These are phyloP conservation scores for Aix galericulata DNA, from an alignment of 2,113 vertebrate genomes.

Conservation along the genomic window DNA sequence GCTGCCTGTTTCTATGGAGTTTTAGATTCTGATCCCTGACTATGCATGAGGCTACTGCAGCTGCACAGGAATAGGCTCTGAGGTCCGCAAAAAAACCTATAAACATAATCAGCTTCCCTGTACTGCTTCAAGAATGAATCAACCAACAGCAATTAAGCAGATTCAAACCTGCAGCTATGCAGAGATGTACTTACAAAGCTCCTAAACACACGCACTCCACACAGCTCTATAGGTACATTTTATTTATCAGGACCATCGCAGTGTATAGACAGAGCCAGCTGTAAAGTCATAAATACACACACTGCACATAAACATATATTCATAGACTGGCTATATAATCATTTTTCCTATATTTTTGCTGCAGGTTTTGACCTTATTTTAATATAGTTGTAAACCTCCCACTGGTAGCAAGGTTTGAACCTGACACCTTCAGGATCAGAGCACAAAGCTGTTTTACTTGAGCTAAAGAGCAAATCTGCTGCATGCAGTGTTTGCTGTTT, in stretches of 20 bases:
- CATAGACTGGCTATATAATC: neutral
- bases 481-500: neutral
- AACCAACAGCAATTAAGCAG: neutral
- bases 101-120: neutral
- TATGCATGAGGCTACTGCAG: conserved; percentile 71
- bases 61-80: conserved; percentile 44
- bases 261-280: neutral
- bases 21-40: conserved; percentile 61
- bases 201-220: neutral
- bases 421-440: neutral
- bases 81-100: conserved; percentile 12
- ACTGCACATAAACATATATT: neutral
- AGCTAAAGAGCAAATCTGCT: neutral
- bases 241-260: neutral
- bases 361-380: neutral
- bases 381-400: neutral
- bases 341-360: neutral
- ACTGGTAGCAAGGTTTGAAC: conserved; percentile 6
- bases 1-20: conserved; percentile 77
- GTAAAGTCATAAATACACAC: neutral
- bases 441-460: neutral
- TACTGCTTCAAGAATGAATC: conserved; percentile 15
- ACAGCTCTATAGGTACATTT: neutral
- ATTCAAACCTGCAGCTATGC: conserved; percentile 31
- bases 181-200: neutral